Evolutionary conservation across 2,888 invertebrate genomes (phyloP), one percentile per base, ranked within the genome.

Genomic region (Pheosia tremula): DNA sequence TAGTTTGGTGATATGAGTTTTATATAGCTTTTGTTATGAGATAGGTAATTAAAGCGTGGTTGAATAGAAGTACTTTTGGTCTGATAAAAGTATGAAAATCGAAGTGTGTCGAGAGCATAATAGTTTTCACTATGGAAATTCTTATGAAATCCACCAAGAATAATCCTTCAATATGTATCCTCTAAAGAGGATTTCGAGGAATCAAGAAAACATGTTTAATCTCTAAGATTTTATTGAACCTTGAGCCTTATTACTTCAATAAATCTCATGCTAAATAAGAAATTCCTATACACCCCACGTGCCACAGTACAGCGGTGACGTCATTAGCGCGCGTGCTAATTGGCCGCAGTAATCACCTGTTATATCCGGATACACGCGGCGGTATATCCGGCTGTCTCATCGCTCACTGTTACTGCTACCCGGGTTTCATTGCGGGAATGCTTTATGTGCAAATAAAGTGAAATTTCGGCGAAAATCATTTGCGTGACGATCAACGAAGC

Each of bases 341-440:
- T 85, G 80, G 75, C 75, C 72, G 57, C 79, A 66, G 79, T 86
- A 86, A 88, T 87, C 80, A 85, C 82, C 82, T 79, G 81, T 80
- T 82, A 80, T 76, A 79, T 75, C 79, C 74, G 67, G 69, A 69
- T 75, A 70, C 69, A 74, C 60, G 65, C 66, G 70, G 72, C 63
- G 24, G 24, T 64, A 69, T 72, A 74, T 76, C 76, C 78, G 53
- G 11, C 11, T 36, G 37, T 38, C 53, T 11, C 77, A 73, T 78
- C 66, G 77, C 79, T 80, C 80, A 84, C 83, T 80, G 82, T 84
- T 86, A 86, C 83, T 82, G 80, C 80, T 71, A 60, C 62, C 72
- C 72, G 66, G 72, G 76, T 74, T 84, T 84, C 83, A 85, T 82
- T 79, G 77, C 75, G 50, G 61, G 64, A 61, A 68, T 79, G 74